phyloP scores from a whole-genome alignment of 2,113 vertebrate genomes.

The Xenopus borealis region DNA sequence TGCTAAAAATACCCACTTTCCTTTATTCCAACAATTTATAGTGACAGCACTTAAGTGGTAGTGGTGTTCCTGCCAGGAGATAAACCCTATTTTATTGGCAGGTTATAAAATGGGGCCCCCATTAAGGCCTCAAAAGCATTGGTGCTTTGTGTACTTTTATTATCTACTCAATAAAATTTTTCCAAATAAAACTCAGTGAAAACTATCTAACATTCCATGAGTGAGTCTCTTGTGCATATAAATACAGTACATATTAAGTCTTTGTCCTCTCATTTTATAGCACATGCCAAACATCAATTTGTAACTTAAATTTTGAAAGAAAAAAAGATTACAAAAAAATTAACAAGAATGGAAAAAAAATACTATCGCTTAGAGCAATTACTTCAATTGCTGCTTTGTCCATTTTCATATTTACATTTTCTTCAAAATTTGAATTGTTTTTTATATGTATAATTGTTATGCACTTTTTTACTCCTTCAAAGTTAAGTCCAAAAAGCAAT shows the following conservation, averaged over 20 bases:
- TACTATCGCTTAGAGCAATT: constrained; percentile 74
- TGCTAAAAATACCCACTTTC: constrained; percentile 96
- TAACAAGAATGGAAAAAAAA: constrained; percentile 75
- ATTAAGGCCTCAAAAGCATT: constrained; percentile 87
- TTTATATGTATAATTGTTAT: constrained; percentile 83
- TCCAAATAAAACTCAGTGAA: constrained; percentile 88
- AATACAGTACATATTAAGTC: constrained; percentile 67
- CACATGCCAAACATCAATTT: constrained; percentile 84
- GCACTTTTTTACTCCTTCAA: constrained; percentile 75
- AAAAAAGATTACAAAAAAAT: constrained; percentile 57
- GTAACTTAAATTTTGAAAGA: constrained; percentile 82
- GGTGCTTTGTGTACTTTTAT: constrained; percentile 95
- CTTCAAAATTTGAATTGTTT: constrained; percentile 70
- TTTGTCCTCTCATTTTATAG: constrained; percentile 73
- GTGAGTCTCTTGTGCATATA: constrained; percentile 97
- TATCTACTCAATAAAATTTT: constrained; percentile 95
- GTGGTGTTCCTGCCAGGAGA: constrained; percentile 87
- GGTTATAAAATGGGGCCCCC: constrained; percentile 75
- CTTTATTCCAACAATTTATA: constrained; percentile 85
- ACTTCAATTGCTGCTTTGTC: constrained; percentile 65
- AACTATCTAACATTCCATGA: constrained; percentile 88
- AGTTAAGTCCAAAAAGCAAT: constrained; percentile 78
- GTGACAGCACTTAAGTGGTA: constrained; percentile 93
- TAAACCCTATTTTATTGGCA: constrained; percentile 76
- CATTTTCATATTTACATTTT: constrained; percentile 72